Evolutionary conservation across 2,797 vertebrate genomes (phyloP), one percentile per base, ranked within the genome.

Genomic region (Poecilia velifera): DNA sequence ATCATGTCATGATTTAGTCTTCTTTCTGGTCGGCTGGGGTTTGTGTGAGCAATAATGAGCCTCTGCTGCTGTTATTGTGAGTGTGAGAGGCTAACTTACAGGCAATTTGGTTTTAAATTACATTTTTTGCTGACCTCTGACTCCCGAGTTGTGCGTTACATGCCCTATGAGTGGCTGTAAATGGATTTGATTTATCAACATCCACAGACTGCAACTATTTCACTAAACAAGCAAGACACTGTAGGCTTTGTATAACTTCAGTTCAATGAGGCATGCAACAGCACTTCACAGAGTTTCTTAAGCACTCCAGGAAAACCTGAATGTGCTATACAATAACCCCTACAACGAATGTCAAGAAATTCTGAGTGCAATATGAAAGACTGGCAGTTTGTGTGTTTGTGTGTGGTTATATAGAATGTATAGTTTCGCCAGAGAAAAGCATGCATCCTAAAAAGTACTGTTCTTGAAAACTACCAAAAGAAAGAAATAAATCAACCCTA

Each of bases 351-450:
- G 62, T 39, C 9, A 66, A 18, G 62, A 39, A 66, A 64, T 34
- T 36, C 31, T 64, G 16, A 64, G 16, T 64, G 31, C 59, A 39
- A 34, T 39, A 8, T 6, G 34, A 20, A 22, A 66, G 6, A 9
- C 34, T 20, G 62, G 62, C 34, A 39, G 62, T 41, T 41, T 41
- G 18, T 66, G 18, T 22, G 28, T 47, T 31, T 22, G 28, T 47
- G 36, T 76, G 36, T 36, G 66, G 45, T 72, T 72, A 12, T 62
- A 43, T 31, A 20, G 7, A 34, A 28, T 3, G 62, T 43, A 22
- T 34, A 14, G 73, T 87, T 87, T 83, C 78, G 9, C 86, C 81
- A 83, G 49, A 36, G 7, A 22, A 59, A 57, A 47, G 53, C 12
- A 74, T 1, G 68, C 12, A 57, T 81, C 71, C 73, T 73, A 43